Base-by-base conservation (phyloP, 2,888 invertebrate genomes). In the Salticus scenicus region DNA sequence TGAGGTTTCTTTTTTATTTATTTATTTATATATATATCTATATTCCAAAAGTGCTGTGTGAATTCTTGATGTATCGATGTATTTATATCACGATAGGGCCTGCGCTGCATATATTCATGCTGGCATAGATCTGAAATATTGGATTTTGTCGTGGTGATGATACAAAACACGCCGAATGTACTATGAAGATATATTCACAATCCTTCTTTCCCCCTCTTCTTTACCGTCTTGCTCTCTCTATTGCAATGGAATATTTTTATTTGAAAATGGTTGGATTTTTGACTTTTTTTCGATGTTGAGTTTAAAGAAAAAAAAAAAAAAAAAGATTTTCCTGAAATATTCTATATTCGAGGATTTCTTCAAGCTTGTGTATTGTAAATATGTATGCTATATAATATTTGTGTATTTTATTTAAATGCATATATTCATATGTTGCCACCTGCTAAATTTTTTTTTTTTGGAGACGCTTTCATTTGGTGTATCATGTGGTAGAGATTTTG, bases 41-140 rank as follows among this genome's bases (percentile, higher is more conserved):
- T 74, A 41, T 41, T 33, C 70, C 30, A 66, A 31, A 30, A 31
- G n/a, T 66, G 31, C 31, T 1, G 12, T 30, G 31, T 31, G 31
- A 20, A 57, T 57, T 57, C 57, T 57, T 24, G 57, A 57, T 57
- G 67, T 67, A 67, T 67, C 67, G 67, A 67, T 67, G 67, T 67
- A 67, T 67, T 67, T 67, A 67, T 67, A 67, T 67, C 37, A 8
- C 67, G 67, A 37, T 67, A 24, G 33, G 82, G 20, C 31, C 63
- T 74, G 51, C 63, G 72, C n/a, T 67, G 67, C 66, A 77, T 77
- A 77, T 84, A 77, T 83, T 83, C 77, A 77, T 83, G 83, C 73
- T 31, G 64, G 41, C 63, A 73, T 80, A 41, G 33, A 47, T 14
- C 20, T 71, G 72, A 71, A 63, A 75, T 63, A 75, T 75, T 67